Evolutionary conservation across 2,113 vertebrate genomes (phyloP).

Genomic region (Scartelaos histophorus): DNA sequence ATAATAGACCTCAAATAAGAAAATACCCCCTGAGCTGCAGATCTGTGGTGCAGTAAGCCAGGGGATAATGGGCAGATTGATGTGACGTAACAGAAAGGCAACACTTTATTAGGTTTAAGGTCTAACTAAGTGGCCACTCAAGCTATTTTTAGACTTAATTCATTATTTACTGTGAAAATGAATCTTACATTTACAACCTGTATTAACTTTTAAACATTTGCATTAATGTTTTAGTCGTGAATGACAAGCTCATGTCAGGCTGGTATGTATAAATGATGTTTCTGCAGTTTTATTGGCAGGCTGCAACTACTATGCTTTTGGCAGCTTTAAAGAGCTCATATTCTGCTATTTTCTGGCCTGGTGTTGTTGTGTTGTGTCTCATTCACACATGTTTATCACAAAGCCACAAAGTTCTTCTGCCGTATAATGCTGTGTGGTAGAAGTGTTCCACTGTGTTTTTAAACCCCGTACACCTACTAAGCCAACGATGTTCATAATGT

Average conservation of each 20-base stretch:
- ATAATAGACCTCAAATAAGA: not conserved
- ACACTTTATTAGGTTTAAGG: not conserved
- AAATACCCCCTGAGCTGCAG: not conserved
- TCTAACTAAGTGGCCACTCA: not conserved
- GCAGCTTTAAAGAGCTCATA: too few relatives aligned
- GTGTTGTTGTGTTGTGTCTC: too few relatives aligned
- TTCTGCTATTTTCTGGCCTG: too few relatives aligned
- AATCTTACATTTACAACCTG: not conserved
- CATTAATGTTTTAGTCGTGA: not conserved
- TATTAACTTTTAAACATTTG: not conserved
- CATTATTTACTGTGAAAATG: not conserved
- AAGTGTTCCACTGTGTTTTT: too few relatives aligned
- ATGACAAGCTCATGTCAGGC: not conserved
- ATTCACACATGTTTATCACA: too few relatives aligned
- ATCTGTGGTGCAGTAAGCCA: not conserved
- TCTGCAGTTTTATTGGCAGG: not conserved
- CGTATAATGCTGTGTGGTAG: too few relatives aligned
- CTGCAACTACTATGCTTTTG: not conserved
- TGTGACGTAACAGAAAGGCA: not conserved
- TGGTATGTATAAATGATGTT: not conserved
- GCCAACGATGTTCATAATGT: too few relatives aligned
- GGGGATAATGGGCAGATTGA: not conserved
- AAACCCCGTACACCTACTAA: too few relatives aligned
- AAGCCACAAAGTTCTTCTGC: too few relatives aligned
- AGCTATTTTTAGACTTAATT: not conserved